Percentiles rank a stretch among this genome's conserved stretches.
Conservation (phyloP, 2,113 vertebrate genomes). For the Lampris megalopsis region DNA sequence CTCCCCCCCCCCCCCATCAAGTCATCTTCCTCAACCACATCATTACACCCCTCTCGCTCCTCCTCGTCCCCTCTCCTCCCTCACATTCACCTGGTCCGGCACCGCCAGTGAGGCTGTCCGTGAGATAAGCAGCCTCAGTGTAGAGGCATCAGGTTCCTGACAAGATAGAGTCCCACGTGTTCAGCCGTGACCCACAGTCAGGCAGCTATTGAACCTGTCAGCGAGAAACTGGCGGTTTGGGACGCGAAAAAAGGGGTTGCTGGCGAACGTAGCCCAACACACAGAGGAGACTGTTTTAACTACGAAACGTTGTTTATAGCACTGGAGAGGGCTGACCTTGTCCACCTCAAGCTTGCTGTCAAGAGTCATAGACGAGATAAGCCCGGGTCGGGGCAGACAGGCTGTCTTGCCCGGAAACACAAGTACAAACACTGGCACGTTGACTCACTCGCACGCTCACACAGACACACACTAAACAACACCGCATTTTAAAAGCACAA, state of each 20-base stretch:
- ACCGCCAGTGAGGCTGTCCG: slow-evolving; percentile 49
- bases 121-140: slow-evolving; percentile 70
- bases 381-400: slow-evolving; percentile 44
- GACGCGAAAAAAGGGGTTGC: slow-evolving; percentile 62
- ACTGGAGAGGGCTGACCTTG: slow-evolving; percentile 72
- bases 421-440: slow-evolving; percentile 18
- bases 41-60: slow-evolving; percentile 23
- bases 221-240: slow-evolving; percentile 58
- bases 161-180: slow-evolving; percentile 67
- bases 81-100: slow-evolving; percentile 55
- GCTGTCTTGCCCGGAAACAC: slow-evolving; percentile 38
- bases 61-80: slow-evolving; percentile 17
- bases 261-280: slow-evolving; percentile 30
- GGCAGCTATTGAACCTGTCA: slow-evolving; percentile 74
- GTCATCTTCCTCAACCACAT: neutral
- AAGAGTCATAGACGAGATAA: slow-evolving; percentile 55
- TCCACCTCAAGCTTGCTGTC: slow-evolving; percentile 64
- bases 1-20: neutral
- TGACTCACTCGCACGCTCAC: slow-evolving; percentile 15
- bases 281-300: slow-evolving; percentile 54
- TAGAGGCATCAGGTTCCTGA: slow-evolving; percentile 71
- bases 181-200: slow-evolving; percentile 69
- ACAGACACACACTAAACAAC: slow-evolving; percentile 20
- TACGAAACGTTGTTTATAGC: slow-evolving; percentile 68
- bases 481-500: slow-evolving; percentile 49